Evolutionary conservation across 1,140 invertebrate genomes (phyloP).

Genomic region (Megalonaias nervosa): DNA sequence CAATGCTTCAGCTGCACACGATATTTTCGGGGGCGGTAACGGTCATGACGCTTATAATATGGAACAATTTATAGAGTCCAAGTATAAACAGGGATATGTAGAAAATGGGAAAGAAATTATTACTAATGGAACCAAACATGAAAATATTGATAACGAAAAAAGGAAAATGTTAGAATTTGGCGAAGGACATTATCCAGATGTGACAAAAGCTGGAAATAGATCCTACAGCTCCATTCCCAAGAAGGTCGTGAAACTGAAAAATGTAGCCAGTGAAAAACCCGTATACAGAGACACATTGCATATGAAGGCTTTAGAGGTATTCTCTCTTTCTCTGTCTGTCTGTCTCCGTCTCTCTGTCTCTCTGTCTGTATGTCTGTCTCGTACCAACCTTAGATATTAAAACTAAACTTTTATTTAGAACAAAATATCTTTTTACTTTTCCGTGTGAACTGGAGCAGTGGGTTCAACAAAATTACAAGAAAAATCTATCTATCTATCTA

Average conservation of each 20-base stretch:
- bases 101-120: neutral
- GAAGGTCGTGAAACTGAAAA: constrained; percentile 57
- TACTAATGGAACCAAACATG: neutral
- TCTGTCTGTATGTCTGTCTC: neutral
- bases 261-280: constrained; percentile 53
- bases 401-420: no score
- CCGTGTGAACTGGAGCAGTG: no score
- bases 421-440: no score
- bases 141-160: constrained; percentile 13
- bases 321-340: constrained; percentile 6
- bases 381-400: no score
- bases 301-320: constrained; percentile 56
- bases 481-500: no score
- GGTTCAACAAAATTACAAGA: no score
- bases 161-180: constrained; percentile 21
- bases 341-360: neutral
- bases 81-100: neutral
- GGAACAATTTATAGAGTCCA: neutral
- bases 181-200: constrained; percentile 23
- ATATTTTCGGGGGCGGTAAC: constrained; percentile 18
- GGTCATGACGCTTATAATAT: constrained; percentile 17
- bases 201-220: constrained; percentile 25
- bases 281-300: constrained; percentile 57
- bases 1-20: constrained; percentile 4
- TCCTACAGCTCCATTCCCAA: constrained; percentile 29